A percentile compares a stretch with the other conserved stretches of the same genome.
These are phyloP conservation scores for Okamejei kenojei DNA, from an alignment of 2,797 vertebrate species.

Conservation along the genomic window DNA sequence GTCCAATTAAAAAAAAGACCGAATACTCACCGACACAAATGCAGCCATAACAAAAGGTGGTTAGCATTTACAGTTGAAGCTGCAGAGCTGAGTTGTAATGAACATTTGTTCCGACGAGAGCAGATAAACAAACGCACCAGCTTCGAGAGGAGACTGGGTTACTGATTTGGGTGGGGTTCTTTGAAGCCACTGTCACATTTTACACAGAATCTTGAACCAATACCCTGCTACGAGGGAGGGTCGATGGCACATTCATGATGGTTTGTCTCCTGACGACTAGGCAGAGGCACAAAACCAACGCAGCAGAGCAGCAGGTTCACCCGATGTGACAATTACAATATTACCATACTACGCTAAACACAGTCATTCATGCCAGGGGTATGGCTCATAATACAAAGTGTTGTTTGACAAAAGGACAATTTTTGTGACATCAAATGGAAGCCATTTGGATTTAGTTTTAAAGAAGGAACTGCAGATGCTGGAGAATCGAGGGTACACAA, in stretches of 20 bases:
- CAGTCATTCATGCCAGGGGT: neutral
- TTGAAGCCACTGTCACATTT: neutral
- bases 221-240: constrained; percentile 3
- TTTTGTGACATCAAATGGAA: neutral
- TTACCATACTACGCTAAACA: neutral
- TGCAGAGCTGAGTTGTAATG: neutral
- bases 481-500: too few relatives aligned
- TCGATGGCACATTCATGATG: constrained; percentile 1
- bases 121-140: constrained; percentile 30
- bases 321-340: neutral
- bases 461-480: too few relatives aligned
- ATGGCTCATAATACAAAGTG: neutral
- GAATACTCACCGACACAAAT: constrained; percentile 30
- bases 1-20: neutral
- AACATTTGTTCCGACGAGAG: neutral
- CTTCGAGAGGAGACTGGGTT: constrained; percentile 9
- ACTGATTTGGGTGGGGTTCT: constrained; percentile 9
- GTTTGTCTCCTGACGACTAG: neutral
- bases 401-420: neutral
- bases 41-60: constrained; percentile 23
- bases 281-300: neutral
- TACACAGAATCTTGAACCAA: constrained; percentile 30
- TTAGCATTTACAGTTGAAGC: neutral
- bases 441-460: neutral
- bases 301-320: constrained; percentile 19